These are phyloP conservation scores for Mamestra configurata DNA, from an alignment of 1,140 invertebrate species.

Conservation along the genomic window DNA sequence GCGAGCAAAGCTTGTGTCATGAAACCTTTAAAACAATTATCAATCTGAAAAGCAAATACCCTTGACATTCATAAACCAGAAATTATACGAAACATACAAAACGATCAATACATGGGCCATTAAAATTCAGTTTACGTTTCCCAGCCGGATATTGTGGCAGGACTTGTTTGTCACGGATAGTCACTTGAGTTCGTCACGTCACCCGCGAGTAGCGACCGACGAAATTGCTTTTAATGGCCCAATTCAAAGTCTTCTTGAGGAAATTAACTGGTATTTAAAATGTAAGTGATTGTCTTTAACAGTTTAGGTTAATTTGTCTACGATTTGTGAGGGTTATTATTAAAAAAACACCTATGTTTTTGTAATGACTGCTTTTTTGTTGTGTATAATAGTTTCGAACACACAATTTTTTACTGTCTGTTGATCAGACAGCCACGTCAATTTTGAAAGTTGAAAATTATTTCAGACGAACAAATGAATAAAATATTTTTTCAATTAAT, in stretches of 20 bases:
- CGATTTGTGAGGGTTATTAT: not conserved
- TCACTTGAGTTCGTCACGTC: conserved; percentile 37
- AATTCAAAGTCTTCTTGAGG: not conserved
- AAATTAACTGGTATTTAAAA: not conserved
- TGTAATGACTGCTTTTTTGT: too few relatives aligned
- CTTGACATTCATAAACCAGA: not conserved
- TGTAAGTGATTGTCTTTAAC: not conserved
- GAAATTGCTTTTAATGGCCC: conserved; percentile 24
- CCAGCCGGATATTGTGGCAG: conserved; percentile 32
- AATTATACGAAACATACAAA: not conserved
- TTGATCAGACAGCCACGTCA: too few relatives aligned
- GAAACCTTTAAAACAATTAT: not conserved
- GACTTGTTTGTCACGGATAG: conserved; percentile 32
- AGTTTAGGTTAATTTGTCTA: not conserved
- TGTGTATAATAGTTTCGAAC: too few relatives aligned
- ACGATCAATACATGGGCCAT: not conserved
- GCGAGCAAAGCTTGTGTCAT: too few relatives aligned
- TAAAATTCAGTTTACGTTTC: conserved; percentile 29
- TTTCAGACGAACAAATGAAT: too few relatives aligned
- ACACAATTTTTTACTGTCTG: too few relatives aligned
- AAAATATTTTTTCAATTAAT: too few relatives aligned
- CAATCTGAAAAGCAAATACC: not conserved
- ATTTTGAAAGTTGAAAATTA: too few relatives aligned
- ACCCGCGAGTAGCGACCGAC: not conserved
- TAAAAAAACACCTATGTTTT: too few relatives aligned